Base-by-base conservation (phyloP, 2,888 invertebrate genomes). In the Drosophila kuntzei region DNA sequence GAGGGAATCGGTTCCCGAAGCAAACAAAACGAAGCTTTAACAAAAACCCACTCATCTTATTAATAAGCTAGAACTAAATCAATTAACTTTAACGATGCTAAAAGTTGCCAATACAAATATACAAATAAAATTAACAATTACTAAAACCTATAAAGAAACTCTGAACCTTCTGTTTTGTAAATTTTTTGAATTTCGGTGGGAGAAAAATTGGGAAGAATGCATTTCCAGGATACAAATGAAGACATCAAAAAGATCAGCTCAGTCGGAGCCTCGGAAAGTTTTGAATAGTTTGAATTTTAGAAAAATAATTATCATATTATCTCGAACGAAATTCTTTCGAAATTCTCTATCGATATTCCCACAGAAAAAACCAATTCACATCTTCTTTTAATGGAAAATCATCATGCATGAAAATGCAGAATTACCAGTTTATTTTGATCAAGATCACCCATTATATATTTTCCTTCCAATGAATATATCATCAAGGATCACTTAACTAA, bases 91-190 rank as follows among this genome's bases (percentile, higher is more conserved):
- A 79, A 79, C 61, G 77, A 82, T 80, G 86, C 83, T 80, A 83
- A 79, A 84, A 64, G 76, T 84, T 84, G 83, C 83, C 83, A 84
- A 84, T 84, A 80, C 76, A 71, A 59, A 66, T 70, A 69, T 67
- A 58, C 76, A 71, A 59, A 66, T 70, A 69, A 65, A 58, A 46
- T 63, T 80, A 83, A 82, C 80, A 63, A 43, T 76, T 73, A 83
- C 80, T 80, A 86, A 80, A 81, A 61, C 49, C 20, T 12, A 47
- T 29, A 7, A 2, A 14, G 2, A 20, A 34, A 16, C 4, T 11
- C 3, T 5, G 22, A 20, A 14, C 18, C 20, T 18, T 20, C 6
- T 39, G 11, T 9, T 39, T 11, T 11, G 11, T 18, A 1, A 9
- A 16, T 16, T 16, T 16, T 11, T 20, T 18, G 20, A 12, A 20